Evolutionary conservation across 2,888 invertebrate genomes (phyloP).

Genomic region (Eupithecia centaureata): DNA sequence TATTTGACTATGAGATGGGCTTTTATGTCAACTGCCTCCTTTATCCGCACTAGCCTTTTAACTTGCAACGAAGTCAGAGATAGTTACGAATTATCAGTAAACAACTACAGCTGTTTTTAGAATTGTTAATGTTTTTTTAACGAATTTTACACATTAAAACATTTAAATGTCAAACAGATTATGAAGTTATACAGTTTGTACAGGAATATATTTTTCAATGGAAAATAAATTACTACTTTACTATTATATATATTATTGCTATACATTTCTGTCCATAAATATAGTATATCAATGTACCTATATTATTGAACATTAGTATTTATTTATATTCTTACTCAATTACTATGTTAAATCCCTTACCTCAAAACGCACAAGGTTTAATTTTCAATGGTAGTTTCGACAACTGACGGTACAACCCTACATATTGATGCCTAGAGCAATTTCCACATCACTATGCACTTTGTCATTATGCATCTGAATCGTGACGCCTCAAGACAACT

Average conservation of each 20-base stretch:
- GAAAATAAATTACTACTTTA: not conserved
- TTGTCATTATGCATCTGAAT: constrained; percentile 83
- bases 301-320: not conserved
- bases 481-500: constrained; percentile 83
- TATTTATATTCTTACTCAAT: not conserved
- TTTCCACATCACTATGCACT: constrained; percentile 82
- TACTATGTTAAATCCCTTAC: not conserved
- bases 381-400: constrained; percentile 10
- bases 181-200: not conserved
- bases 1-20: constrained; percentile 33
- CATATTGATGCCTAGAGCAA: constrained; percentile 66
- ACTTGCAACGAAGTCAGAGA: not conserved
- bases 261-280: no score
- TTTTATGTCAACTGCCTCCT: constrained; percentile 33
- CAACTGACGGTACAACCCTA: constrained; percentile 16
- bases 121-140: not conserved
- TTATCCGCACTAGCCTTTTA: constrained; percentile 4
- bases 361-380: not conserved
- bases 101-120: not conserved
- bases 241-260: no score
- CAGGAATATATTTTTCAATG: not conserved
- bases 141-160: no score
- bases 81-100: not conserved
- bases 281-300: no score
- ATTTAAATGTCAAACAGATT: not conserved